These are phyloP conservation scores for Archaeoteleia sp. DNA, from an alignment of 2,888 invertebrate species.

Conservation along the genomic window DNA sequence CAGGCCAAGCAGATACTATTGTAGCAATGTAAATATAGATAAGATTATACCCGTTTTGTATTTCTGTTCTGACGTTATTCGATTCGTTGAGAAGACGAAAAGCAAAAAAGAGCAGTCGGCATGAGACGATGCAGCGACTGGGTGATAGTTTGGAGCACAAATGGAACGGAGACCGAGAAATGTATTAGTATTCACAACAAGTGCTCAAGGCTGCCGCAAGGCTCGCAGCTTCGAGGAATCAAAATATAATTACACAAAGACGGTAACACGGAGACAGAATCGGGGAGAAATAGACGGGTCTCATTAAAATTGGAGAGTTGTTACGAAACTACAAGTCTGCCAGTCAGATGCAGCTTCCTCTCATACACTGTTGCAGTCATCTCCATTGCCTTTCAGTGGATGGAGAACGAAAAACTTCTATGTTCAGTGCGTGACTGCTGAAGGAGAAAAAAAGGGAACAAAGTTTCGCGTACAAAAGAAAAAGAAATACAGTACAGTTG, in stretches of 20 bases:
- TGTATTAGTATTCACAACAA: constrained; percentile 69
- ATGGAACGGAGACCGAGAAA: constrained; percentile 44
- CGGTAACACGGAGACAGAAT: constrained; percentile 69
- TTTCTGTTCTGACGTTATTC: constrained; percentile 66
- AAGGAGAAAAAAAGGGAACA: constrained; percentile 28
- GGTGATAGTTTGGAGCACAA: constrained; percentile 44
- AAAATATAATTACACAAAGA: constrained; percentile 60
- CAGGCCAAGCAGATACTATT: constrained; percentile 34
- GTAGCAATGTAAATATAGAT: constrained; percentile 67
- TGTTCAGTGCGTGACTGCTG: constrained; percentile 39
- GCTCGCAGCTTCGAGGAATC: constrained; percentile 54
- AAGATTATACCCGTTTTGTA: constrained; percentile 62
- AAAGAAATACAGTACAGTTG: background rate
- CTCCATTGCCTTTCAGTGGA: constrained; percentile 60
- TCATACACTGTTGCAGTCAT: constrained; percentile 50
- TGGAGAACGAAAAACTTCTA: constrained; percentile 48
- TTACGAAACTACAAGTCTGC: constrained; percentile 72
- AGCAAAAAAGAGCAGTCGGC: constrained; percentile 44
- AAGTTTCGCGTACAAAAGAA: constrained; percentile 19
- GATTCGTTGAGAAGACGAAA: constrained; percentile 50
- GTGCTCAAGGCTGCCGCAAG: constrained; percentile 56
- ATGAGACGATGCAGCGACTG: constrained; percentile 48
- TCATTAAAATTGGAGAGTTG: constrained; percentile 75
- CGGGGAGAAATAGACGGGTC: constrained; percentile 71
- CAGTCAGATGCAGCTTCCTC: constrained; percentile 70